These are phyloP conservation scores for Hormaphis cornu DNA, from an alignment of 1,140 invertebrate genomes.

Conservation along the genomic window DNA sequence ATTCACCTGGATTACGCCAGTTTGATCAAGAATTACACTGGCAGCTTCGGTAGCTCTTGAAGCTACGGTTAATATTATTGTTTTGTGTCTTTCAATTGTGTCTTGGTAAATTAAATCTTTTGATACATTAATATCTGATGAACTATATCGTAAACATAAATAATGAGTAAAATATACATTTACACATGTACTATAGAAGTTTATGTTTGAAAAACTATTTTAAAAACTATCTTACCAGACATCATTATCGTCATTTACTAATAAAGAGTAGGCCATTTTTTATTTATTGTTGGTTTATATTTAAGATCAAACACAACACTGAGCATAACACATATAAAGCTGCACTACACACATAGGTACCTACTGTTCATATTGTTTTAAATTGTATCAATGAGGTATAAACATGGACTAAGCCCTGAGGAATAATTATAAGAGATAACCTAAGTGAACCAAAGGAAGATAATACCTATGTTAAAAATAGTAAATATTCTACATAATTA, in stretches of 20 bases:
- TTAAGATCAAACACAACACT: background rate
- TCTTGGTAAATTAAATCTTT: background rate
- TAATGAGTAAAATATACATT: background rate
- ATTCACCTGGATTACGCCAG: conserved; percentile 13
- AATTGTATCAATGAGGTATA: background rate
- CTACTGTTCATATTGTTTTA: background rate
- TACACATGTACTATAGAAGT: background rate
- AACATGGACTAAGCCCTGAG: background rate
- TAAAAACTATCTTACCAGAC: conserved; percentile 1
- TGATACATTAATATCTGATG: background rate
- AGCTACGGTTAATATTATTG: conserved; percentile 6
- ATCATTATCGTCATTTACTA: background rate
- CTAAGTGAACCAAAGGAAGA: background rate
- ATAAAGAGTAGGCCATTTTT: conserved; percentile 23
- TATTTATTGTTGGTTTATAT: background rate
- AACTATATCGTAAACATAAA: background rate
- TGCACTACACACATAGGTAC: background rate
- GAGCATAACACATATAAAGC: background rate
- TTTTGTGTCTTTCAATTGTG: background rate
- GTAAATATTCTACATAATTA: background rate
- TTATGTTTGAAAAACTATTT: background rate
- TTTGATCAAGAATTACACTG: background rate
- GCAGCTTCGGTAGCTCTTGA: conserved; percentile 5
- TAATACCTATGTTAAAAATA: background rate
- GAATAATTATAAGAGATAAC: conserved; percentile 19